These are phyloP conservation scores for Elymnias hypermnestra DNA, from an alignment of 1,140 invertebrate genomes.

Conservation along the genomic window DNA sequence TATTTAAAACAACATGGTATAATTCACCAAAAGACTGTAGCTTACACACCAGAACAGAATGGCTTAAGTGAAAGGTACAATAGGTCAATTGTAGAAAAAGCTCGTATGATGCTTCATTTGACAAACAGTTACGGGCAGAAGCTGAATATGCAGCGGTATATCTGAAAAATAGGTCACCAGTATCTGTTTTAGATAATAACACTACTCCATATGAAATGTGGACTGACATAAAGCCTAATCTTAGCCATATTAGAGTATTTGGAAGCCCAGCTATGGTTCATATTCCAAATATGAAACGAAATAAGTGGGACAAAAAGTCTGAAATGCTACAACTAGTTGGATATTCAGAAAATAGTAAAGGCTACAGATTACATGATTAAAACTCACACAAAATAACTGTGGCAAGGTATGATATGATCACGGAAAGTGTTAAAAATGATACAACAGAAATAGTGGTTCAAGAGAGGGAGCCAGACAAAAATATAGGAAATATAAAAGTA, in stretches of 20 bases:
- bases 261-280: constrained; percentile 13
- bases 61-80: constrained; percentile 5
- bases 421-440: too few relatives aligned
- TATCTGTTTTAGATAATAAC: not conserved
- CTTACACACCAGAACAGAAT: constrained; percentile 8
- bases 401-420: constrained; percentile 2
- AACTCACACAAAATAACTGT: not conserved
- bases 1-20: constrained; percentile 14
- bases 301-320: constrained; percentile 19
- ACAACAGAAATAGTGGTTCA: not conserved
- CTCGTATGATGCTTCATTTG: constrained; percentile 2
- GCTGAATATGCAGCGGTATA: constrained; percentile 15
- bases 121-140: constrained; percentile 10
- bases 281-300: constrained; percentile 6
- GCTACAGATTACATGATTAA: constrained; percentile 5
- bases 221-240: constrained; percentile 12
- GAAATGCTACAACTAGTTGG: constrained; percentile 10
- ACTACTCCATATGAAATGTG: constrained; percentile 14
- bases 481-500: not conserved
- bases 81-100: constrained; percentile 9
- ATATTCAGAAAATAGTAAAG: constrained; percentile 10
- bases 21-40: constrained; percentile 11
- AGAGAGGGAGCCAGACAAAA: not conserved
- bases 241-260: constrained; percentile 9
- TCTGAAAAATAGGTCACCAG: constrained; percentile 8